phyloP scores from a whole-genome alignment of 2,888 invertebrate genomes.

The Ochlodes sylvanus region DNA sequence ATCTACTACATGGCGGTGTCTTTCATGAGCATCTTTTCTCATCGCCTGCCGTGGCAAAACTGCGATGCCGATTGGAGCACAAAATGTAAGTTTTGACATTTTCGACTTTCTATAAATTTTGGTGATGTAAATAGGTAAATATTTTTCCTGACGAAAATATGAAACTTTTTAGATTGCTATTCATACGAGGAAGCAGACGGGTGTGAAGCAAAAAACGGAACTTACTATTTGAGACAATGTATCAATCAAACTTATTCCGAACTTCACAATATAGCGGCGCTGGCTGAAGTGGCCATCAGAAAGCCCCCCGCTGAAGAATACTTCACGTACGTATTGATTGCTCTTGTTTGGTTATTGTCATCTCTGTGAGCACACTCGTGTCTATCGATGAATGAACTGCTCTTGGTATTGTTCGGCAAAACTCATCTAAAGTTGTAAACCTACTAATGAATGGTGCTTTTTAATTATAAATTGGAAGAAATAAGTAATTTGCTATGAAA shows the following conservation, averaged over 20 bases:
- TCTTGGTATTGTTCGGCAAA: neutral
- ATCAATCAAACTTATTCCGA: conserved; percentile 84
- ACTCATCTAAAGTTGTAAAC: neutral
- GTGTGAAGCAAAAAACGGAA: conserved; percentile 86
- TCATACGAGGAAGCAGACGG: conserved; percentile 87
- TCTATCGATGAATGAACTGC: conserved; percentile 4
- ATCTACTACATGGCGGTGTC: conserved; percentile 88
- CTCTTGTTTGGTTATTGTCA: conserved; percentile 28
- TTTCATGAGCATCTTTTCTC: conserved; percentile 85
- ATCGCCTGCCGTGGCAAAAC: conserved; percentile 89
- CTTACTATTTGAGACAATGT: conserved; percentile 87
- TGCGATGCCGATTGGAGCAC: conserved; percentile 90
- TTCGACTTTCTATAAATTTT: neutral
- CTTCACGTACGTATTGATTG: conserved; percentile 81
- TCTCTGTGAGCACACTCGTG: conserved; percentile 8
- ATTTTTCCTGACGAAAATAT: neutral
- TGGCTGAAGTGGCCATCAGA: conserved; percentile 84
- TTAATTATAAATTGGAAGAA: neutral
- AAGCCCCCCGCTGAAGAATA: conserved; percentile 90
- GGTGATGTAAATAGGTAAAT: too few species aligned
- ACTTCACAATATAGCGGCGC: conserved; percentile 81
- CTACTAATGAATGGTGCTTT: neutral
- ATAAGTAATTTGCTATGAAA: too few species aligned
- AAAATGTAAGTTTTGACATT: conserved; percentile 72
- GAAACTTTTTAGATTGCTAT: conserved; percentile 85